Evolutionary conservation across 2,888 invertebrate genomes (phyloP), one percentile per base, ranked within the genome.

Genomic region (Patella depressa): DNA sequence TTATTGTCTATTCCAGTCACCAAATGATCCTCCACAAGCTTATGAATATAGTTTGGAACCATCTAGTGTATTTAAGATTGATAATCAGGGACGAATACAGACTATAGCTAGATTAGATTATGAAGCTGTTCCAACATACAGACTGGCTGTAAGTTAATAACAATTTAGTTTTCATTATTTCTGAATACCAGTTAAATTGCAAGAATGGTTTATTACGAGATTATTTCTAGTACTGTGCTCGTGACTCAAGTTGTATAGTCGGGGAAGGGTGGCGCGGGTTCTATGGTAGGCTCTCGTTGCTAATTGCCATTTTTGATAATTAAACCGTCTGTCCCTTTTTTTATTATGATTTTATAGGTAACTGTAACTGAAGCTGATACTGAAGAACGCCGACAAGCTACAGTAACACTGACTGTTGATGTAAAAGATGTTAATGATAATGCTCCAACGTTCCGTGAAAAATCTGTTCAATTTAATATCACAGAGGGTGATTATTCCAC

Each of bases 381-480:
- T 5, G 70, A 80, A 9, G 80, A 83, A 24, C 19, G 24, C 54
- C 77, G 80, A 24, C 84, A 85, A 3, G 80, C 83, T 24, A 85
- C 87, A 1, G 79, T 82, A 2, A 82, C 81, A 3, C 59, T 90
- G 59, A 85, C 83, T 0, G 81, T 90, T 14, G 81, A 80, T 72
- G 83, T 90, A 9, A 55, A 85, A 72, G 88, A 90, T 83, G 81
- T 81, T 19, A 90, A 89, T 81, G 90, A 90, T 83, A 86, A 88
- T 73, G 57, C 79, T 0, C 90, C 90, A 0, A 73, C 76, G 14
- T 89, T 89, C 79, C 83, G 85, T 12, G 82, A 85, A 1, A 73
- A 74, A 0, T 84, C 83, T 5, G 86, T 87, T 75, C 11, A 55
- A 3, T 78, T 83, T 2, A 81, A 81, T 29, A 79, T 89, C 7